Conservation (phyloP, 2,888 invertebrate species). For the Diplazon laetatorius region DNA sequence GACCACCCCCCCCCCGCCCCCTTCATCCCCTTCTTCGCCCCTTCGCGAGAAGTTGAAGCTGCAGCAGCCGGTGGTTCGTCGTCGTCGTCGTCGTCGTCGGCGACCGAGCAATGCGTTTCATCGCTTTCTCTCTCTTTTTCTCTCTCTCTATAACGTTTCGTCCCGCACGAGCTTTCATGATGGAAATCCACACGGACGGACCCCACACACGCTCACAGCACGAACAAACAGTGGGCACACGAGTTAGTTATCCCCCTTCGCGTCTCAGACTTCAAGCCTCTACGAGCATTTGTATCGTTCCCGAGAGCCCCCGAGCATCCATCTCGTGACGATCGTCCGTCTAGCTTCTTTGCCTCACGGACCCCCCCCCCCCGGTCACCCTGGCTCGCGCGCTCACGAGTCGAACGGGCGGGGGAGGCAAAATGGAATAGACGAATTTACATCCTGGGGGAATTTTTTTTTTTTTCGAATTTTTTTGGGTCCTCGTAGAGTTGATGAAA, state of each 20-base stretch:
- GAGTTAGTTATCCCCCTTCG: slow-evolving; percentile 27
- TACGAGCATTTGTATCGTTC: slow-evolving; percentile 17
- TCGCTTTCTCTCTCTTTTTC: slow-evolving; percentile 24
- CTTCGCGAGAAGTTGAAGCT: slow-evolving; percentile 23
- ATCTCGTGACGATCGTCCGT: slow-evolving; percentile 23
- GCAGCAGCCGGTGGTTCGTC: slow-evolving; percentile 32
- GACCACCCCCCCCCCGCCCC: too few relatives aligned
- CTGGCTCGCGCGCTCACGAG: background rate
- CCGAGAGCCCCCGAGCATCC: slow-evolving; percentile 9
- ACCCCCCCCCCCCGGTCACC: too few relatives aligned
- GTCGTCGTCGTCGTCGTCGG: slow-evolving; percentile 29
- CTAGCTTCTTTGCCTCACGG: slow-evolving; percentile 5
- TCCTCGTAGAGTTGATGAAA: too few relatives aligned
- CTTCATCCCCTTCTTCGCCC: too few relatives aligned
- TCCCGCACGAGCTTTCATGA: slow-evolving; percentile 25
- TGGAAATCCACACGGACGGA: slow-evolving; percentile 7
- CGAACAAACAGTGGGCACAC: slow-evolving; percentile 2
- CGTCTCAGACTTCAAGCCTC: slow-evolving; percentile 28
- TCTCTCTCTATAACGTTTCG: too few relatives aligned
- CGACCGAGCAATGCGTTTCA: slow-evolving; percentile 64
- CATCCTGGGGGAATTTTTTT: background rate
- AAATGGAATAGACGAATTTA: background rate
- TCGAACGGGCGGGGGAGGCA: background rate
- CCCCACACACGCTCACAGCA: slow-evolving; percentile 5
- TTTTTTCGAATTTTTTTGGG: too few relatives aligned